These are phyloP conservation scores for Nasonovia ribisnigri DNA, from an alignment of 2,888 invertebrate species.

Conservation along the genomic window DNA sequence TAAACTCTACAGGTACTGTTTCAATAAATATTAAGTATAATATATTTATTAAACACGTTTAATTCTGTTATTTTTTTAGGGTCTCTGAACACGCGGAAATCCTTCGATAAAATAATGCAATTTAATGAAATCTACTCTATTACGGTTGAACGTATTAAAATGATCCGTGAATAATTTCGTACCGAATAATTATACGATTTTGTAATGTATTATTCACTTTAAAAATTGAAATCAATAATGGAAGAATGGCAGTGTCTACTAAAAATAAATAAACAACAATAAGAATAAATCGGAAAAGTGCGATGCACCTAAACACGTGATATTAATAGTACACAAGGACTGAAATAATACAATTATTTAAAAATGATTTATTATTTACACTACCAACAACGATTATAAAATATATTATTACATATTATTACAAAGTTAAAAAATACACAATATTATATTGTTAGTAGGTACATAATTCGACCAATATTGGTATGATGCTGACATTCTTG, in stretches of 20 bases:
- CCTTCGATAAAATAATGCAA: neutral
- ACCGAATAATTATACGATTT: neutral
- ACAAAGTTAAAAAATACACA: neutral
- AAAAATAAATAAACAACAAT: neutral
- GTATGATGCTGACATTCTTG: neutral
- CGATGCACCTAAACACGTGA: neutral
- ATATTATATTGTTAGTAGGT: neutral
- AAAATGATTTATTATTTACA: no score
- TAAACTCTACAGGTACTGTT: neutral
- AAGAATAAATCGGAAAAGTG: neutral
- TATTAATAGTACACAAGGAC: neutral
- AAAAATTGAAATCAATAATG: neutral
- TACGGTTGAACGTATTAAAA: neutral
- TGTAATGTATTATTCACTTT: neutral
- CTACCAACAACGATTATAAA: neutral
- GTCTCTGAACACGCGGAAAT: neutral
- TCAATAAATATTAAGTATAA: neutral
- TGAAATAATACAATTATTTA: no score
- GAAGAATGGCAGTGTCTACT: neutral
- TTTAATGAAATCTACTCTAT: neutral
- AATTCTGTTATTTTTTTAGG: neutral
- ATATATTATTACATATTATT: neutral
- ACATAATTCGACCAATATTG: neutral
- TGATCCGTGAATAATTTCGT: neutral
- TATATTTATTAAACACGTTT: neutral